A percentile compares a stretch with the other conserved stretches of the same genome.
Evolutionary conservation across 2,113 vertebrate species (phyloP).

Genomic region (Donacobius atricapilla): DNA sequence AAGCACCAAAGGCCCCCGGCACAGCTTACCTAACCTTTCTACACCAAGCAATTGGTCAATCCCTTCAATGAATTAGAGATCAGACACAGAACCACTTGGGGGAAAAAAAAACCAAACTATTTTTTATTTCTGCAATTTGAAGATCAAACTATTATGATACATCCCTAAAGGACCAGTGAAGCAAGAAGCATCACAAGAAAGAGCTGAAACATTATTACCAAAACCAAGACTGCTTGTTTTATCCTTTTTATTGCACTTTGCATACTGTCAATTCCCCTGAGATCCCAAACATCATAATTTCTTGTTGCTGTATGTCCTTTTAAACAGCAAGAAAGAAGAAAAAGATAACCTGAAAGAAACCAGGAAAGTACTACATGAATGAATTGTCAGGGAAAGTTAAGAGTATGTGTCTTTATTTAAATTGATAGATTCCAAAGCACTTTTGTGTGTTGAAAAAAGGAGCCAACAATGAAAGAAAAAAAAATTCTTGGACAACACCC

Average conservation of each 20-base stretch:
- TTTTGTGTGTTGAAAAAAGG: neutral
- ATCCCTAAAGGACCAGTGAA: neutral
- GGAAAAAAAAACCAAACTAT: rapidly evolving
- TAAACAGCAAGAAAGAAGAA: neutral
- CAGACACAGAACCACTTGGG: neutral
- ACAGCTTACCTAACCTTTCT: neutral
- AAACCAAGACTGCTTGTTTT: neutral
- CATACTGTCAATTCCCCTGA: neutral
- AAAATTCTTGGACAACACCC: neutral
- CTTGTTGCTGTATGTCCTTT: neutral
- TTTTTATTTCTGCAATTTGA: neutral
- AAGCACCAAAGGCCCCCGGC: neutral
- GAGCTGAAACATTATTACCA: neutral
- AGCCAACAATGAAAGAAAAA: neutral
- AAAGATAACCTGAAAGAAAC: neutral
- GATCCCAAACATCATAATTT: neutral
- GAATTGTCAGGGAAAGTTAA: neutral
- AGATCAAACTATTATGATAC: neutral
- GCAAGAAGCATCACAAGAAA: neutral
- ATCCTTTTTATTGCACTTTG: neutral
- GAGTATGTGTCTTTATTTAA: neutral
- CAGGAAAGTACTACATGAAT: neutral
- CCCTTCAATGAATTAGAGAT: neutral
- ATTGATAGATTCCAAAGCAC: neutral
- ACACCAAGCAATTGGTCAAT: neutral